Evolutionary conservation across 2,113 vertebrate genomes (phyloP).

Genomic region (Phrynocephalus versicolor): DNA sequence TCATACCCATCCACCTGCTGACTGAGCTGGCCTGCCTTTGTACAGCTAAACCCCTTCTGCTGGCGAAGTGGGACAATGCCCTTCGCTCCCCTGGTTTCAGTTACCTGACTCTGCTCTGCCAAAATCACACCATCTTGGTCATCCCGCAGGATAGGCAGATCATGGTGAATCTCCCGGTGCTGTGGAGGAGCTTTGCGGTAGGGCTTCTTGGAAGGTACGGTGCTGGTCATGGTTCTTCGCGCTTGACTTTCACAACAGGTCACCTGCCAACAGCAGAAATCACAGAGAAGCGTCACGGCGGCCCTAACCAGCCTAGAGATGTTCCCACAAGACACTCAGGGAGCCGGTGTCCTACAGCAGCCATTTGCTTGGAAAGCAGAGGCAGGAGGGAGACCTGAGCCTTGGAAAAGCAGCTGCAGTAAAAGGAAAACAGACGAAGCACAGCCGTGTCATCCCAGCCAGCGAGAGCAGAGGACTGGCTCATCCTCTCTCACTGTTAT

Average conservation of each 20-base stretch:
- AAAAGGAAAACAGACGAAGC: constrained; percentile 49
- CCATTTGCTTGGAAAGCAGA: constrained; percentile 56
- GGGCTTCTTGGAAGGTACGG: constrained; percentile 88
- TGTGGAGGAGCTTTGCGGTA: constrained; percentile 96
- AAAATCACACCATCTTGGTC: constrained; percentile 76
- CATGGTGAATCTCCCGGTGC: constrained; percentile 89
- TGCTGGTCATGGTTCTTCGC: constrained; percentile 83
- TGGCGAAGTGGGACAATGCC: constrained; percentile 61
- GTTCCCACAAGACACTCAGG: constrained; percentile 33
- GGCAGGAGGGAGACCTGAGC: constrained; percentile 33
- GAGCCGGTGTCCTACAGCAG: constrained; percentile 36
- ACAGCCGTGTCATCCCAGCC: constrained; percentile 52
- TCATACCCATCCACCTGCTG: constrained; percentile 62
- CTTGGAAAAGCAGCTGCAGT: constrained; percentile 51
- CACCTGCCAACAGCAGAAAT: constrained; percentile 67
- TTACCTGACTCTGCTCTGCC: constrained; percentile 82
- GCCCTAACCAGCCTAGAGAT: constrained; percentile 23
- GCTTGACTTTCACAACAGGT: constrained; percentile 31
- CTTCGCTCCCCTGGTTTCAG: constrained; percentile 50
- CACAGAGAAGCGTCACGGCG: constrained; percentile 45
- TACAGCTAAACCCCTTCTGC: constrained; percentile 64
- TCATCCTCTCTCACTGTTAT: constrained; percentile 58
- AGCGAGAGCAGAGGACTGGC: constrained; percentile 55
- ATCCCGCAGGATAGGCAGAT: constrained; percentile 72
- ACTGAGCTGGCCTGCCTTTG: constrained; percentile 59